phyloP scores from a whole-genome alignment of 2,888 invertebrate genomes.

The Apamea monoglypha region DNA sequence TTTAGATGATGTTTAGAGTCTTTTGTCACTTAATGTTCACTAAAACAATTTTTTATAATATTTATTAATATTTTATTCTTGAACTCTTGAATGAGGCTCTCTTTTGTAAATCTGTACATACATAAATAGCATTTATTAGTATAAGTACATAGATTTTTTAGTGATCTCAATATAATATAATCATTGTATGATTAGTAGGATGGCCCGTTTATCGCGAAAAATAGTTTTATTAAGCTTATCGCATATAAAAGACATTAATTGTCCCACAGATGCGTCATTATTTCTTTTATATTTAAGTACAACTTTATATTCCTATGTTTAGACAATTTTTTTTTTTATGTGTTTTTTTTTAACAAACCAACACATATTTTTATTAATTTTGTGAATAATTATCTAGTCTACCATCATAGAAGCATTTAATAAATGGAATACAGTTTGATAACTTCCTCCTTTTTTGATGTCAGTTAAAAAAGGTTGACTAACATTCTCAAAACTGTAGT shows the following conservation, averaged over 20 bases:
- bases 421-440: not conserved
- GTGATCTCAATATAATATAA: constrained; percentile 70
- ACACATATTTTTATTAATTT: not conserved
- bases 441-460: not conserved
- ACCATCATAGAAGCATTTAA: constrained; percentile 27
- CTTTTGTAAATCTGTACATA: constrained; percentile 70
- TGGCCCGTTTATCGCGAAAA: constrained; percentile 14
- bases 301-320: constrained; percentile 34
- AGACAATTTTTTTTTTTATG: constrained; percentile 12
- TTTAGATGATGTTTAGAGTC: constrained; percentile 49
- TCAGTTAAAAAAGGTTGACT: not conserved
- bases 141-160: constrained; percentile 66
- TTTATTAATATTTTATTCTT: constrained; percentile 30
- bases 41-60: constrained; percentile 35
- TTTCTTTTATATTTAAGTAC: constrained; percentile 39
- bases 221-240: constrained; percentile 6
- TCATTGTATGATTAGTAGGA: constrained; percentile 47
- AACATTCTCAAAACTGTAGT: not conserved
- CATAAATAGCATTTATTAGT: constrained; percentile 70
- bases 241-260: constrained; percentile 2
- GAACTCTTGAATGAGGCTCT: constrained; percentile 51
- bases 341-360: constrained; percentile 8
- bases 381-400: constrained; percentile 46
- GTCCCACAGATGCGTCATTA: not conserved
- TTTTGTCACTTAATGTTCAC: constrained; percentile 49